phyloP scores from a whole-genome alignment of 2,888 invertebrate genomes.

The Heliconius cydno region DNA sequence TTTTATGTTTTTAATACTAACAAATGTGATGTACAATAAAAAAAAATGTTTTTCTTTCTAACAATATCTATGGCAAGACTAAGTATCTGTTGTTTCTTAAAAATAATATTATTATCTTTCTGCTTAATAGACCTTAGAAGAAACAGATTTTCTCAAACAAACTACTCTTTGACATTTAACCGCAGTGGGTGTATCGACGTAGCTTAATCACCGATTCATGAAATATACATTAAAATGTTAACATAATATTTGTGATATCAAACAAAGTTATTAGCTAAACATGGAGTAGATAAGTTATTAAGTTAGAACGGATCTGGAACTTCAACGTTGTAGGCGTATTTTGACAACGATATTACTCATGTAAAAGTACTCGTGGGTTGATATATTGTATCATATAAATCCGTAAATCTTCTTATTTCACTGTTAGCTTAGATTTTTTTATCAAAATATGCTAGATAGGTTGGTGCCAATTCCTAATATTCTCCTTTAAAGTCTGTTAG shows the following conservation, averaged over 20 bases:
- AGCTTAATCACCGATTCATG: not conserved
- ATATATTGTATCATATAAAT: not conserved
- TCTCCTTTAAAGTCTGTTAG: no score
- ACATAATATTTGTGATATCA: conserved; percentile 13
- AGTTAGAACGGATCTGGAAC: conserved; percentile 18
- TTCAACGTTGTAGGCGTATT: conserved; percentile 24
- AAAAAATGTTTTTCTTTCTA: no score
- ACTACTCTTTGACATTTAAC: not conserved
- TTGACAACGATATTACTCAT: conserved; percentile 15
- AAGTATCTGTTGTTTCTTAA: not conserved
- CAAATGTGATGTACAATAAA: no score
- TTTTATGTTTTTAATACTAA: no score
- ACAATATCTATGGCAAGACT: not conserved
- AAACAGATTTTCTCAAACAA: not conserved
- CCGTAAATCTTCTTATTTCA: not conserved
- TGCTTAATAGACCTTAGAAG: not conserved
- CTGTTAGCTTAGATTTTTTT: no score
- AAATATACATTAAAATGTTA: conserved; percentile 16
- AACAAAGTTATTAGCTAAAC: conserved; percentile 14
- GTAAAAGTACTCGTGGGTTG: not conserved
- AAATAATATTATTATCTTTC: not conserved
- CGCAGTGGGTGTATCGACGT: not conserved
- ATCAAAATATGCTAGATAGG: no score
- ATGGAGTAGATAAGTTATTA: not conserved
- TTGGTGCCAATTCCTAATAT: no score